A percentile compares a stretch with the other conserved stretches of the same genome.
These are phyloP conservation scores for Melanogrammus aeglefinus DNA, from an alignment of 2,797 vertebrate species.

Conservation along the genomic window DNA sequence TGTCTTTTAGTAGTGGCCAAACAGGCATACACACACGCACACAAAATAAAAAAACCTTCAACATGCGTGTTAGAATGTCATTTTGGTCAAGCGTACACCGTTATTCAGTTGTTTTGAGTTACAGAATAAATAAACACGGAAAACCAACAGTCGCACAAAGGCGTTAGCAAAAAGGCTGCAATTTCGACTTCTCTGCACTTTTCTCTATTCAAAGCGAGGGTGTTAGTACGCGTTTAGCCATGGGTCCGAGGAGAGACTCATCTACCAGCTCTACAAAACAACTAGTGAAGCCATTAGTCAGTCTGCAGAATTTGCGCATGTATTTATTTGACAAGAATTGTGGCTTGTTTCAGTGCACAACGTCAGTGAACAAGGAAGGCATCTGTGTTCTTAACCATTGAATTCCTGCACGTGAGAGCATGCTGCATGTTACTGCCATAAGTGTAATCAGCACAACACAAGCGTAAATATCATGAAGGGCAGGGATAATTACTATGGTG, in stretches of 20 bases:
- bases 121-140: constrained; percentile 78
- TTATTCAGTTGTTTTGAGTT: constrained; percentile 64
- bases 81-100: constrained; percentile 71
- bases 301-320: constrained; percentile 61
- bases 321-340: constrained; percentile 63
- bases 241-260: constrained; percentile 60
- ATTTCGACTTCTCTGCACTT: constrained; percentile 60
- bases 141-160: constrained; percentile 70
- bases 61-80: constrained; percentile 62
- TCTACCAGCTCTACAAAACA: constrained; percentile 67
- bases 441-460: constrained; percentile 61
- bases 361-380: constrained; percentile 75
- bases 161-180: constrained; percentile 67
- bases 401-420: constrained; percentile 72
- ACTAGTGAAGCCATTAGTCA: constrained; percentile 67
- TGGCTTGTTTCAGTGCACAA: constrained; percentile 77
- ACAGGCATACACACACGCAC: constrained; percentile 67
- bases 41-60: constrained; percentile 58
- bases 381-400: constrained; percentile 75
- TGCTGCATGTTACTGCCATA: constrained; percentile 65
- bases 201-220: constrained; percentile 57
- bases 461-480: constrained; percentile 53
- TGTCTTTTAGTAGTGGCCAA: constrained; percentile 45
- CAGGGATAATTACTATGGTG: constrained; percentile 30
- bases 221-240: constrained; percentile 66